Conservation (phyloP, 2,797 vertebrate species). For the Falco concolor region DNA sequence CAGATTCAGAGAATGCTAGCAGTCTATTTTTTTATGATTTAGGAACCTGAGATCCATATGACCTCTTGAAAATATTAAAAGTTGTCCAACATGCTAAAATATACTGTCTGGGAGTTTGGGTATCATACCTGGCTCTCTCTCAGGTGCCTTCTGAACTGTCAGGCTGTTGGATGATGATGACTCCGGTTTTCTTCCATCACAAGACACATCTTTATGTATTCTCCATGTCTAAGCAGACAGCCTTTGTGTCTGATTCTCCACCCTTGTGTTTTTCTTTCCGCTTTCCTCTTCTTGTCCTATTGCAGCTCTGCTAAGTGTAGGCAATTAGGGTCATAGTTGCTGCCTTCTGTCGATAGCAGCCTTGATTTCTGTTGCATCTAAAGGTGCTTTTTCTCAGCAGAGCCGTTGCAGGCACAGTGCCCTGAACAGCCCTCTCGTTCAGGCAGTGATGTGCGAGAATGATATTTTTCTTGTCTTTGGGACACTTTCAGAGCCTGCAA, state of each 20-base stretch:
- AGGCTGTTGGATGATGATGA: background rate
- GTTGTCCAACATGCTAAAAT: background rate
- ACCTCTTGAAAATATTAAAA: background rate
- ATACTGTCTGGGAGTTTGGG: background rate
- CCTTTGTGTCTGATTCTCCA: background rate
- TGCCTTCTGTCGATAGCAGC: background rate
- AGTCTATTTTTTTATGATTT: background rate
- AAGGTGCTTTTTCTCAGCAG: background rate
- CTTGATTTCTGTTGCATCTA: background rate
- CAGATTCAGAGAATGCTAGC: background rate
- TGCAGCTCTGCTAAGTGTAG: background rate
- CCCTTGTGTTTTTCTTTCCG: background rate
- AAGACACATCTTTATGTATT: background rate
- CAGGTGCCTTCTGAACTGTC: background rate
- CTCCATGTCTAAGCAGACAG: background rate
- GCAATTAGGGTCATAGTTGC: background rate
- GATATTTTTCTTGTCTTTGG: background rate
- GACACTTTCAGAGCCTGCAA: background rate
- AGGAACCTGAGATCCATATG: background rate
- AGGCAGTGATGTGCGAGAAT: background rate
- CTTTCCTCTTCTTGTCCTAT: background rate
- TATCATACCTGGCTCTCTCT: background rate
- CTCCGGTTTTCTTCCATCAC: background rate
- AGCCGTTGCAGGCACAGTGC: background rate
- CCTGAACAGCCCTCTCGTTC: background rate